phyloP scores from a whole-genome alignment of 1,140 invertebrate species.

The Drosophila tani region DNA sequence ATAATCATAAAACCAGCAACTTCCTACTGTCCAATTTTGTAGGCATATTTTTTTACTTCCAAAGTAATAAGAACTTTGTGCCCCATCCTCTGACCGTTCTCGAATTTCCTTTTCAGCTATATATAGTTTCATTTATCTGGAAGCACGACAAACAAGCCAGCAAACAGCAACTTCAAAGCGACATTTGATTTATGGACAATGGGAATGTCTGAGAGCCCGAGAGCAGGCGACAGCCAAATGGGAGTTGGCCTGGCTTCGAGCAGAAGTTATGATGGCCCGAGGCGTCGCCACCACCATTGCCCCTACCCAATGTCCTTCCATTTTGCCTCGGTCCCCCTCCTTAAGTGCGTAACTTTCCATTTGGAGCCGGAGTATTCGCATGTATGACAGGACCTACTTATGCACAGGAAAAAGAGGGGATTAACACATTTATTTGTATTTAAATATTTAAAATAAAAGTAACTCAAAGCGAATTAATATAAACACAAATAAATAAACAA shows the following conservation, averaged over 20 bases:
- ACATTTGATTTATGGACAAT: conserved; percentile 79
- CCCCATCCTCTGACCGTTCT: conserved; percentile 1
- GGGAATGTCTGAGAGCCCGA: conserved; percentile 36
- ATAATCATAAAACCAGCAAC: neutral
- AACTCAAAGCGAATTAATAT: neutral
- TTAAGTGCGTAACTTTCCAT: conserved; percentile 70
- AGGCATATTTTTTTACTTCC: conserved; percentile 2
- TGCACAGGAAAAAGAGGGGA: neutral
- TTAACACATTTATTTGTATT: neutral
- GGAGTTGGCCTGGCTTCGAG: conserved; percentile 31
- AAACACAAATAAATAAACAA: neutral
- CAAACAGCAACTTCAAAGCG: conserved; percentile 70
- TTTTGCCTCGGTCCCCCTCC: neutral
- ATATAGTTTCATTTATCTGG: conserved; percentile 76
- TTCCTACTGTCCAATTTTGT: neutral
- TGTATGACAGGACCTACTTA: conserved; percentile 43
- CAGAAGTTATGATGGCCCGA: conserved; percentile 76
- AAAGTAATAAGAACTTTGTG: conserved; percentile 8
- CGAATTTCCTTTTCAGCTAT: conserved; percentile 20
- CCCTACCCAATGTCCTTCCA: conserved; percentile 14
- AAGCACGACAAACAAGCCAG: conserved; percentile 34
- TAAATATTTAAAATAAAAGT: neutral
- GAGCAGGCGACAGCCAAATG: conserved; percentile 8
- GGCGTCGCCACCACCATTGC: conserved; percentile 36
- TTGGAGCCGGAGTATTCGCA: conserved; percentile 37